A percentile compares a stretch with the other conserved stretches of the same genome.
These are phyloP conservation scores for Orchesellides sinensis DNA, from an alignment of 2,888 invertebrate species.

Conservation along the genomic window DNA sequence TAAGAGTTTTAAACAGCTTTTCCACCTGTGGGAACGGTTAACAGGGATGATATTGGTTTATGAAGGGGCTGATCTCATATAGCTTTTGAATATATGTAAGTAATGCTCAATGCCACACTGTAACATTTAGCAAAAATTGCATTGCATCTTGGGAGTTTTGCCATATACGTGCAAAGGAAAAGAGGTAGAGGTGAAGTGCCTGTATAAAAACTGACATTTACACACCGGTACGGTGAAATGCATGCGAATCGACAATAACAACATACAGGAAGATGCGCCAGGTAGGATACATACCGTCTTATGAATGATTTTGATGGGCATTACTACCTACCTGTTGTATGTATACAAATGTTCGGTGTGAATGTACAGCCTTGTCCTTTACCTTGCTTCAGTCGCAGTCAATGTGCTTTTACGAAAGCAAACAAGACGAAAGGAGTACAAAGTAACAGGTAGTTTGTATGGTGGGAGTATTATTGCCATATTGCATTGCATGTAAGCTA, in stretches of 20 bases:
- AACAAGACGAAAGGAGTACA: neutral
- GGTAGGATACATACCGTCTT: neutral
- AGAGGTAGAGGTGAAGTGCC: neutral
- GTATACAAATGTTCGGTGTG: slow-evolving; percentile 28
- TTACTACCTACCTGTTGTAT: neutral
- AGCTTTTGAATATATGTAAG: neutral
- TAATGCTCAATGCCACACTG: slow-evolving; percentile 49
- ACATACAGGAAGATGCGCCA: slow-evolving; percentile 10
- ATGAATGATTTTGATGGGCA: neutral
- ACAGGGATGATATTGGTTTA: slow-evolving; percentile 13
- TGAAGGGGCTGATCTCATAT: slow-evolving; percentile 10
- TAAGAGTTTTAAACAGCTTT: slow-evolving; percentile 72
- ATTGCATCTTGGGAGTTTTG: slow-evolving; percentile 13
- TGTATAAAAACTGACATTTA: neutral
- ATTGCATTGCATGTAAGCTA: neutral
- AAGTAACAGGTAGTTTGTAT: slow-evolving; percentile 27
- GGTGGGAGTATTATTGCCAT: slow-evolving; percentile 22
- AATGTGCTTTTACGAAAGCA: slow-evolving; percentile 27
- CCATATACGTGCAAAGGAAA: slow-evolving; percentile 16
- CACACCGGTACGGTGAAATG: neutral
- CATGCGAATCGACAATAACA: neutral
- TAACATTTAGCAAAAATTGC: neutral
- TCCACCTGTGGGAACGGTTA: slow-evolving; percentile 72
- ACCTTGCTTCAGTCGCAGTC: slow-evolving; percentile 48
- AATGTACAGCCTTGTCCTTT: slow-evolving; percentile 65